Conservation (phyloP, 1,140 invertebrate species). For the Amyelois transitella region DNA sequence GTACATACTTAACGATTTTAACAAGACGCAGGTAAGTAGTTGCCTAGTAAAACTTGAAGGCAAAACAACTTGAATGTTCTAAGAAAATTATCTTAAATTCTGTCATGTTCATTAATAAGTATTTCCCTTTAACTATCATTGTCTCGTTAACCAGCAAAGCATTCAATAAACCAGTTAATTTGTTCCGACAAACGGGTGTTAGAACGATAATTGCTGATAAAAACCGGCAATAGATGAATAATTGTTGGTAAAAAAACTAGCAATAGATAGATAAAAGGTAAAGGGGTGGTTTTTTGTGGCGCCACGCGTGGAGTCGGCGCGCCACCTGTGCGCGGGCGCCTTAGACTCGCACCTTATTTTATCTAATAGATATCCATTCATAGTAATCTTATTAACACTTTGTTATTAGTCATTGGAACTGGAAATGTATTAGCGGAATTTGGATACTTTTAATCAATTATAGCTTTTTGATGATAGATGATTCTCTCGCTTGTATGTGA, state of each 20-base stretch:
- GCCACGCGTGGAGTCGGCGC: neutral
- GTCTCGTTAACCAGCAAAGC: neutral
- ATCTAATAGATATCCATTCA: no score
- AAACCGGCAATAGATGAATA: neutral
- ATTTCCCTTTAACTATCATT: neutral
- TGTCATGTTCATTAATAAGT: no score
- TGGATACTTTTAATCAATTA: no score
- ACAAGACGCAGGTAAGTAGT: no score
- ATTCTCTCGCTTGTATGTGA: no score
- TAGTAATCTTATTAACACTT: no score
- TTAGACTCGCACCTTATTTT: slow-evolving; percentile 8
- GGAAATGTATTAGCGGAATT: no score
- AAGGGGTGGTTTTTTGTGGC: slow-evolving; percentile 2
- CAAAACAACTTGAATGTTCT: no score
- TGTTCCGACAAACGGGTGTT: neutral
- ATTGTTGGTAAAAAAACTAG: neutral
- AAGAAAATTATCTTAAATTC: no score
- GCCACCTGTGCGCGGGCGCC: slow-evolving; percentile 16
- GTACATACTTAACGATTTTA: no score
- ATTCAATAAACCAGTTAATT: neutral
- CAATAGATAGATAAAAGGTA: neutral
- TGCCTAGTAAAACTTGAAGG: no score
- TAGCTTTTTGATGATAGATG: no score
- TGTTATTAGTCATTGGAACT: neutral
- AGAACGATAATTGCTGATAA: neutral